These are phyloP conservation scores for Dermatophagoides farinae DNA, from an alignment of 1,140 invertebrate species.

Conservation along the genomic window DNA sequence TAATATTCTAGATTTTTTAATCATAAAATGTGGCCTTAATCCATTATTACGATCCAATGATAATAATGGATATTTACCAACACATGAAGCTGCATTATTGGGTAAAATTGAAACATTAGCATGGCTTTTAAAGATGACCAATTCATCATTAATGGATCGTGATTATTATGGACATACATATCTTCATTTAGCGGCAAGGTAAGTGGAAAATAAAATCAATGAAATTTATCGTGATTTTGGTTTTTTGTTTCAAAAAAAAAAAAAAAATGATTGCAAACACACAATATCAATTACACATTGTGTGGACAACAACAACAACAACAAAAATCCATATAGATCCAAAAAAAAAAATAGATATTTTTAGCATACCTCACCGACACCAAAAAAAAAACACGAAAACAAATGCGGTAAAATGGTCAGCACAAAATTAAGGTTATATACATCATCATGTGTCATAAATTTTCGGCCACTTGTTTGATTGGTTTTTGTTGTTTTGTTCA, in stretches of 20 bases:
- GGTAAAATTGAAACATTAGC: slow-evolving; percentile 25
- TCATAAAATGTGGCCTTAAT: slow-evolving; percentile 21
- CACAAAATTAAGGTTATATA: too few relatives aligned
- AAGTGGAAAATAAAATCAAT: background rate
- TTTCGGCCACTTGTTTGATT: too few relatives aligned
- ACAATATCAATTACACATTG: too few relatives aligned
- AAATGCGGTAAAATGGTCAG: too few relatives aligned
- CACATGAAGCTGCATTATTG: slow-evolving; percentile 28
- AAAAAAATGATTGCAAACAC: background rate
- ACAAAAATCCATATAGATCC: too few relatives aligned
- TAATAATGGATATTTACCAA: slow-evolving; percentile 26
- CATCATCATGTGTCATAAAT: too few relatives aligned
- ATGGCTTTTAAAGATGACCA: slow-evolving; percentile 26
- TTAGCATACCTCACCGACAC: too few relatives aligned
- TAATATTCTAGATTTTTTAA: slow-evolving; percentile 24
- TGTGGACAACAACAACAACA: too few relatives aligned
- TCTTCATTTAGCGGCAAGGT: slow-evolving; percentile 28
- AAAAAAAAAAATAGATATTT: too few relatives aligned
- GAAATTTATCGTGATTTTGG: background rate
- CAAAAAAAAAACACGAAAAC: too few relatives aligned
- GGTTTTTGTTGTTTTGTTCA: too few relatives aligned
- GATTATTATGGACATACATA: slow-evolving; percentile 28
- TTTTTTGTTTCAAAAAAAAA: too few relatives aligned
- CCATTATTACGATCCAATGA: slow-evolving; percentile 19
- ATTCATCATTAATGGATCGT: slow-evolving; percentile 24